phyloP scores from a whole-genome alignment of 2,888 invertebrate genomes.

The Drosophila neonasuta region DNA sequence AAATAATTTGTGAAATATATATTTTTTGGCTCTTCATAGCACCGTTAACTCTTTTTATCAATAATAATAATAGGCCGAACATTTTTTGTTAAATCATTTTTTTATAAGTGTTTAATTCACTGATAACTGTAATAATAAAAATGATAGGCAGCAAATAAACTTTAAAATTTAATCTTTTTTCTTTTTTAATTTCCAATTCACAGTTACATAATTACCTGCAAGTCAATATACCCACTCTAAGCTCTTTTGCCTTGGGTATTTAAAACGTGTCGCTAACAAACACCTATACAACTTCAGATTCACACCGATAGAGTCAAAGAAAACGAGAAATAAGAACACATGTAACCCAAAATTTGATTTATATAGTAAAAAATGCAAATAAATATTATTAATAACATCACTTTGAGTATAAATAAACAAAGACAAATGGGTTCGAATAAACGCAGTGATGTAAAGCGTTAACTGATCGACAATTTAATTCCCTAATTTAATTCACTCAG shows the following conservation, averaged over 20 bases:
- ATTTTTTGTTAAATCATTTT: too few relatives aligned
- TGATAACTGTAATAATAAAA: too few relatives aligned
- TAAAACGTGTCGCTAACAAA: constrained; percentile 60
- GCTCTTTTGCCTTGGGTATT: constrained; percentile 15
- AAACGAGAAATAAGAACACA: constrained; percentile 71
- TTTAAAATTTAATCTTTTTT: too few relatives aligned
- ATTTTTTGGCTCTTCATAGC: too few relatives aligned
- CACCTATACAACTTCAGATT: constrained; percentile 22
- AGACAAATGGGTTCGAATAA: constrained; percentile 39
- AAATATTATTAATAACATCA: constrained; percentile 59
- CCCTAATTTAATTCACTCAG: not conserved
- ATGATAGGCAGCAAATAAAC: too few relatives aligned
- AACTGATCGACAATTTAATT: constrained; percentile 1
- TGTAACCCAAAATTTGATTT: constrained; percentile 72
- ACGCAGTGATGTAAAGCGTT: too few relatives aligned
- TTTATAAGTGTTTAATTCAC: too few relatives aligned
- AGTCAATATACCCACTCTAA: constrained; percentile 15
- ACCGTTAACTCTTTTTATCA: too few relatives aligned
- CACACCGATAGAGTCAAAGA: not conserved
- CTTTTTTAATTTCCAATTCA: not conserved
- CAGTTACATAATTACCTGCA: not conserved
- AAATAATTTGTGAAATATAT: too few relatives aligned
- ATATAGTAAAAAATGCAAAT: constrained; percentile 61
- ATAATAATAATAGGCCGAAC: too few relatives aligned
- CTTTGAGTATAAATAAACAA: constrained; percentile 17